Base-by-base conservation (phyloP, 2,888 invertebrate genomes). In the Tenthredo notha region DNA sequence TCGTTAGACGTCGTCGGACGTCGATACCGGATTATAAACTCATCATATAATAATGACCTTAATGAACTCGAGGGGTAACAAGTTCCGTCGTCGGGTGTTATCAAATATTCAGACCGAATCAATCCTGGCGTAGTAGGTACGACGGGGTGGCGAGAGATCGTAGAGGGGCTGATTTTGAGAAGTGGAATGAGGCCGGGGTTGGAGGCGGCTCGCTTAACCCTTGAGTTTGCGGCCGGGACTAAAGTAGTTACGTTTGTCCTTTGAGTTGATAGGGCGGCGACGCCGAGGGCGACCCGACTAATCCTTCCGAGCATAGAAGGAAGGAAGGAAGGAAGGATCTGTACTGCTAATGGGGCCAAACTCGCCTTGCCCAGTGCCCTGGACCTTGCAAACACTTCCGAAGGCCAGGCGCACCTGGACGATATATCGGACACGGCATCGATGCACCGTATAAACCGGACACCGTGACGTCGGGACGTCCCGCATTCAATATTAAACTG, bases 161-260 rank as follows among this genome's bases (percentile, higher is more conserved):
- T 87, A 67, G 47, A 82, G 83, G 87, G 86, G 85, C 12, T n/a
- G 58, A 40, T 77, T 77, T 54, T n/a, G n/a, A 4, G 25, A 1
- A 61, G 80, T 54, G 18, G 61, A 40, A 65, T 21, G 65, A 61
- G 61, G 61, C 29, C 29, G 25, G 54, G 61, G 77, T 77, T 77
- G 25, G 65, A 89, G 89, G 89, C 90, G 90, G 89, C 91, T 90
- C 91, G 92, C 92, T 93, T 93, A 93, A 93, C 93, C 93, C 93
- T 93, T 92, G 92, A 93, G 93, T 91, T 92, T 92, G 92, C 89
- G 92, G 92, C 89, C 89, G 90, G 88, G 90, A 88, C 91, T 93
- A 92, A 93, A 93, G 93, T 92, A 91, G 93, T 93, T 93, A 93
- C 93, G 92, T 92, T 93, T 93, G 93, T 93, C 93, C 93, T 93